Evolutionary conservation across 1,140 invertebrate genomes (phyloP), one percentile per base, ranked within the genome.

Genomic region (Drosophila arizonae): DNA sequence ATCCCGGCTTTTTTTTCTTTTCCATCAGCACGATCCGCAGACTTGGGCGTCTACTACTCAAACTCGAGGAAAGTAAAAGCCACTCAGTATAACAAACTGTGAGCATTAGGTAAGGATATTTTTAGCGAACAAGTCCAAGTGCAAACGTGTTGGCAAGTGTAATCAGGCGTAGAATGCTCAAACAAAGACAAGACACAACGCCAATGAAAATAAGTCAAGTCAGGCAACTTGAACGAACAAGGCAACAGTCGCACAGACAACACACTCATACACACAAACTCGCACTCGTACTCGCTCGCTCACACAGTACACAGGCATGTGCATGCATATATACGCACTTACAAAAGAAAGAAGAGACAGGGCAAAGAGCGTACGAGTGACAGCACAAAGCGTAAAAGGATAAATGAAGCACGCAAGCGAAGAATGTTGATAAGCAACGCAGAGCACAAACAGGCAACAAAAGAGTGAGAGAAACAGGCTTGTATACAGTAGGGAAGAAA

Each of bases 171-270:
- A 84, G 68, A 85, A 73, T 69, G 64, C 50, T 68, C 76, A 71
- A 88, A 87, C 82, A 87, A 87, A 63, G 54, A 62, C 72, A 60
- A 63, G 76, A 76, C 79, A 76, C 79, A 79, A 79, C 81, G 84
- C 88, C 79, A 82, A 88, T 71, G 70, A 82, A 84, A 74, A 81
- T 76, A 84, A 87, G 82, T 87, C 82, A 87, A 87, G 84, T 81
- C 82, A 76, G 72, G 57, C 72, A 68, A 60, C 56, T 68, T 51
- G 39, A 55, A 61, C 58, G 65, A 78, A 46, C 45, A 50, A 75
- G 60, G 54, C 76, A 61, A 63, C 54, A 69, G 30, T 33, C 58
- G 61, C 52, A 57, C 52, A 63, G 52, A 62, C 45, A 65, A 60
- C 69, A 50, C 58, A 50, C 39, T 28, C 63, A 52, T 30, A 15